Percentiles rank a stretch among this genome's conserved stretches.
Conservation (phyloP, 2,113 vertebrate species). For the Oreochromis niloticus region DNA sequence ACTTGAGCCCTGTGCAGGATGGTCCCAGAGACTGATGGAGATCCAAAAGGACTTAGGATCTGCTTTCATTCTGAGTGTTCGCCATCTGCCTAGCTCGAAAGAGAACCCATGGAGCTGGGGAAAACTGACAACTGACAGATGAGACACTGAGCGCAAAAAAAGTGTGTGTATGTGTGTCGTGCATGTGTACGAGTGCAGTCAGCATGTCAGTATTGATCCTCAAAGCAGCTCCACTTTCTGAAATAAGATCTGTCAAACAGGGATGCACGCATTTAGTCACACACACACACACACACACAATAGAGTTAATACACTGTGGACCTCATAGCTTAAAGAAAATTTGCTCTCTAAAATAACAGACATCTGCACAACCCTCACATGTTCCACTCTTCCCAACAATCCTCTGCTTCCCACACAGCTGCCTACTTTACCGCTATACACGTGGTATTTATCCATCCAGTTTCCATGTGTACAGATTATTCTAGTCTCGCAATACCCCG, state of each 20-base stretch:
- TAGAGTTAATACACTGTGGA: neutral
- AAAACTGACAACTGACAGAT: constrained; percentile 62
- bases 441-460: constrained; percentile 28
- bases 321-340: neutral
- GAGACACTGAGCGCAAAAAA: constrained; percentile 37
- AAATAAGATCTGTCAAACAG: constrained; percentile 59
- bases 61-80: constrained; percentile 70
- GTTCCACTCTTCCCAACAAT: constrained; percentile 7
- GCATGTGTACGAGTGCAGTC: constrained; percentile 13
- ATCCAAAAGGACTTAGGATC: constrained; percentile 62
- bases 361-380: constrained; percentile 10
- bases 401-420: constrained; percentile 2
- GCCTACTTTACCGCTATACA: neutral
- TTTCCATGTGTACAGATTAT: constrained; percentile 12
- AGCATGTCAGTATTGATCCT: constrained; percentile 59
- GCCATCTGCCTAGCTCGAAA: constrained; percentile 66
- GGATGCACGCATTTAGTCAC: constrained; percentile 41
- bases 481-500: neutral
- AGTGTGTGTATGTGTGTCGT: neutral
- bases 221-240: constrained; percentile 57
- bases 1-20: constrained; percentile 34
- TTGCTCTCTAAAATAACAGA: constrained; percentile 4
- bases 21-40: constrained; percentile 57
- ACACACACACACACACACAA: constrained; percentile 37
- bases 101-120: constrained; percentile 41